These are phyloP conservation scores for Eubasilissa regina DNA, from an alignment of 1,140 invertebrate species.

Conservation along the genomic window DNA sequence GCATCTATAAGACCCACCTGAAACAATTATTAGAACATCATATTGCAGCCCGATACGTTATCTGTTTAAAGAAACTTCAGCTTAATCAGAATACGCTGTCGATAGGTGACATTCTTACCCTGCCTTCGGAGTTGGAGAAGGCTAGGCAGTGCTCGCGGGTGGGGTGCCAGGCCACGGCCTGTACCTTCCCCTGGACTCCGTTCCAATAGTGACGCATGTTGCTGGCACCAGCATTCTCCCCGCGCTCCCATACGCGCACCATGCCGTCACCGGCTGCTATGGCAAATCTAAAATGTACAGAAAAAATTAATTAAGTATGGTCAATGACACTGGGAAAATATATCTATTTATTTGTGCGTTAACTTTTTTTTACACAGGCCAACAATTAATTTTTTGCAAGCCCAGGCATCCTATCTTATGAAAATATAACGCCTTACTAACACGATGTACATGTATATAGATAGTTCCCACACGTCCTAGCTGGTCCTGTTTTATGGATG, in stretches of 20 bases:
- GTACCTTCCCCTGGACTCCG: slow-evolving; percentile 82
- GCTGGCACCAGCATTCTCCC: slow-evolving; percentile 48
- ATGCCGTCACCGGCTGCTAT: slow-evolving; percentile 81
- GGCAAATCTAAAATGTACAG: slow-evolving; percentile 71
- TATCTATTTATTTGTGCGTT: too few relatives aligned
- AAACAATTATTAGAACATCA: slow-evolving; percentile 36
- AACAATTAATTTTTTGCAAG: too few relatives aligned
- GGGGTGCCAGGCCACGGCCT: slow-evolving; percentile 84
- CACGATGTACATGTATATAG: too few relatives aligned
- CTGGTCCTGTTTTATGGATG: too few relatives aligned
- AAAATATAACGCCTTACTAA: too few relatives aligned
- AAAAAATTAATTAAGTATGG: too few relatives aligned
- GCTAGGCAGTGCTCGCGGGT: slow-evolving; percentile 81
- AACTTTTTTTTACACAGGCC: too few relatives aligned
- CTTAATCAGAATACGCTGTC: too few relatives aligned
- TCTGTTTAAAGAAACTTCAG: slow-evolving; percentile 60
- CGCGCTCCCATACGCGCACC: slow-evolving; percentile 81
- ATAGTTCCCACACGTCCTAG: too few relatives aligned
- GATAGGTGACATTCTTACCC: slow-evolving; percentile 67
- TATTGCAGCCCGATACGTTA: neutral
- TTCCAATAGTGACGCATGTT: slow-evolving; percentile 73
- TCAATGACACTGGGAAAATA: too few relatives aligned
- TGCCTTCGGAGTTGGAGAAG: slow-evolving; percentile 83
- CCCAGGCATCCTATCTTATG: too few relatives aligned
- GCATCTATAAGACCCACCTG: slow-evolving; percentile 74